phyloP scores from a whole-genome alignment of 1,140 invertebrate species.

The Drosophila biarmipes region DNA sequence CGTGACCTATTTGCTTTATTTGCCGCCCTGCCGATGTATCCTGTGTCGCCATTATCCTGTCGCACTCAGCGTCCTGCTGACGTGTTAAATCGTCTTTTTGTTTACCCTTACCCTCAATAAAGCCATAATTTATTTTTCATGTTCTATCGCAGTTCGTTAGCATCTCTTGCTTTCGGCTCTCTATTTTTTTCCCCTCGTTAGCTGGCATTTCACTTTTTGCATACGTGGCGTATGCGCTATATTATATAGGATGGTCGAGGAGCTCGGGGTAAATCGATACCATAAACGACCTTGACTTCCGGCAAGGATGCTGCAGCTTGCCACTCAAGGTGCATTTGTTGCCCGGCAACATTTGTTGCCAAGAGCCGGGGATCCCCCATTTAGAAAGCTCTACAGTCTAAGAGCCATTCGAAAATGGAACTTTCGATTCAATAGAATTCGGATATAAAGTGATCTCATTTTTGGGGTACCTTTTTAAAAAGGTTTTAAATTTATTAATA shows the following conservation, averaged over 20 bases:
- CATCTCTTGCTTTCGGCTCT: slow-evolving; percentile 8
- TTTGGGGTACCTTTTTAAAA: no score
- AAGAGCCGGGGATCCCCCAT: neutral
- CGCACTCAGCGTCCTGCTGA: slow-evolving; percentile 76
- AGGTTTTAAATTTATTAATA: no score
- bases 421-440: no score
- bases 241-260: slow-evolving; percentile 11
- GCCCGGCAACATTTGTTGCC: slow-evolving; percentile 55
- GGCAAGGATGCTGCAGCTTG: slow-evolving; percentile 36
- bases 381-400: slow-evolving; percentile 45
- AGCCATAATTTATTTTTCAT: slow-evolving; percentile 83
- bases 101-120: slow-evolving; percentile 82
- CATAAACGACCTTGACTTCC: slow-evolving; percentile 58
- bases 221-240: slow-evolving; percentile 44
- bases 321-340: slow-evolving; percentile 51
- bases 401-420: neutral
- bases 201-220: slow-evolving; percentile 45
- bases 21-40: slow-evolving; percentile 43
- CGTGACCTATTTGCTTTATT: slow-evolving; percentile 84
- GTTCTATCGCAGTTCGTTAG: slow-evolving; percentile 75
- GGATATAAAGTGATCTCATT: no score
- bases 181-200: slow-evolving; percentile 37
- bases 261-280: slow-evolving; percentile 54
- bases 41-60: slow-evolving; percentile 49
- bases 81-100: slow-evolving; percentile 83